phyloP scores from a whole-genome alignment of 2,888 invertebrate species.

The Drosophila eohydei region DNA sequence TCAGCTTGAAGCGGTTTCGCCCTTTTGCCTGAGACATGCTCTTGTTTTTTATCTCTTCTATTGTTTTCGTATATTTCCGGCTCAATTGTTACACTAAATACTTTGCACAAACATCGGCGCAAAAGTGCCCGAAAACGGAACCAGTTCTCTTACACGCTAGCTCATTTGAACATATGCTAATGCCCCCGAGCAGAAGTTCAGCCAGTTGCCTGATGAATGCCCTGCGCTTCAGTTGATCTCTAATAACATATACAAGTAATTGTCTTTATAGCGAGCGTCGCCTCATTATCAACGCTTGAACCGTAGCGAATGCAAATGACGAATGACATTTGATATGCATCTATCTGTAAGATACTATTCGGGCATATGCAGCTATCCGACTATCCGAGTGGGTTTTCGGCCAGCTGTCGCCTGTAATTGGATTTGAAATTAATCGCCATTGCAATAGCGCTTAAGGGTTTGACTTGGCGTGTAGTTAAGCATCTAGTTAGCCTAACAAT shows the following conservation, averaged over 20 bases:
- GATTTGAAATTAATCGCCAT: conserved; percentile 21
- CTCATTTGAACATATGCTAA: conserved; percentile 56
- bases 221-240: conserved; percentile 44
- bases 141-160: conserved; percentile 62
- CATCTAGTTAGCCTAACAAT: conserved; percentile 14
- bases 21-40: conserved; percentile 24
- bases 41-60: conserved; percentile 11
- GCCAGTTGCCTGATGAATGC: conserved; percentile 21
- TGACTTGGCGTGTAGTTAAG: conserved; percentile 20
- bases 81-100: conserved; percentile 80
- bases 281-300: conserved; percentile 71
- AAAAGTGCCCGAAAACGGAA: conserved; percentile 43
- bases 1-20: conserved; percentile 40
- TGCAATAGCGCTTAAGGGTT: conserved; percentile 2
- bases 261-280: conserved; percentile 25
- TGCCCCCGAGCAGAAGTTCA: conserved; percentile 43
- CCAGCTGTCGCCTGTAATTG: conserved; percentile 46
- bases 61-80: conserved; percentile 61
- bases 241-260: conserved; percentile 26
- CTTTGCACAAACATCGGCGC: conserved; percentile 59
- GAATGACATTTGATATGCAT: conserved; percentile 72
- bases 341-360: conserved; percentile 45
- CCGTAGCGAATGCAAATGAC: conserved; percentile 65
- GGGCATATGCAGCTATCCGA: conserved; percentile 9
- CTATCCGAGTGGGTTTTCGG: conserved; percentile 10